A percentile compares a stretch with the other conserved stretches of the same genome.
Conservation (phyloP, 2,113 vertebrate genomes). For the Callorhinus ursinus region DNA sequence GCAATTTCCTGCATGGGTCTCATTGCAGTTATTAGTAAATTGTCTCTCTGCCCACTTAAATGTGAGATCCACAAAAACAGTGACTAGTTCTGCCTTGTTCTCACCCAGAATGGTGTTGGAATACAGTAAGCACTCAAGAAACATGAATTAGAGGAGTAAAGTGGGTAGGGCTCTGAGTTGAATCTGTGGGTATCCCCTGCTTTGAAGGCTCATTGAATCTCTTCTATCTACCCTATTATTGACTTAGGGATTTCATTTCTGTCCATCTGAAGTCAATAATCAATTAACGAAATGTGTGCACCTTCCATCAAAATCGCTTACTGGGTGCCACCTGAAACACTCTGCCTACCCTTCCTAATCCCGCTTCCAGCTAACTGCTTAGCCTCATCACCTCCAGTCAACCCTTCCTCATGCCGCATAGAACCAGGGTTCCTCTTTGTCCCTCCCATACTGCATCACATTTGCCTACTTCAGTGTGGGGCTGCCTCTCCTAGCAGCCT, state of each 20-base stretch:
- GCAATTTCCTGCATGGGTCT: not conserved
- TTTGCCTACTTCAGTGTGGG: no score
- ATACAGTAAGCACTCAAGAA: not conserved
- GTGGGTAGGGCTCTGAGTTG: not conserved
- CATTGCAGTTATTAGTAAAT: no score
- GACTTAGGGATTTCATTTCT: not conserved
- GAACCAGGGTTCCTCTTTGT: fast-evolving
- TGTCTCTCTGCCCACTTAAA: not conserved
- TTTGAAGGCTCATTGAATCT: not conserved
- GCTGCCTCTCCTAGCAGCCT: not conserved
- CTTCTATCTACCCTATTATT: not conserved
- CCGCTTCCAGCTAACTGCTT: not conserved
- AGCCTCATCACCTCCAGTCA: fast-evolving
- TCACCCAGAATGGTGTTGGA: not conserved
- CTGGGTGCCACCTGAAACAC: not conserved
- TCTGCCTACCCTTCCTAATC: fast-evolving
- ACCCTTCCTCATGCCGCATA: not conserved
- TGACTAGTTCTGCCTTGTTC: not conserved
- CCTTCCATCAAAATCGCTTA: not conserved
- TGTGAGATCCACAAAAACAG: not conserved
- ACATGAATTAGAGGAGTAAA: not conserved
- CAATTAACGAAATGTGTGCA: not conserved
- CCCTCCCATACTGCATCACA: fast-evolving
- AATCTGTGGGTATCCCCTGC: not conserved
- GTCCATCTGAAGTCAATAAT: not conserved